phyloP scores from a whole-genome alignment of 2,113 vertebrate genomes.

The Gymnogyps californianus region DNA sequence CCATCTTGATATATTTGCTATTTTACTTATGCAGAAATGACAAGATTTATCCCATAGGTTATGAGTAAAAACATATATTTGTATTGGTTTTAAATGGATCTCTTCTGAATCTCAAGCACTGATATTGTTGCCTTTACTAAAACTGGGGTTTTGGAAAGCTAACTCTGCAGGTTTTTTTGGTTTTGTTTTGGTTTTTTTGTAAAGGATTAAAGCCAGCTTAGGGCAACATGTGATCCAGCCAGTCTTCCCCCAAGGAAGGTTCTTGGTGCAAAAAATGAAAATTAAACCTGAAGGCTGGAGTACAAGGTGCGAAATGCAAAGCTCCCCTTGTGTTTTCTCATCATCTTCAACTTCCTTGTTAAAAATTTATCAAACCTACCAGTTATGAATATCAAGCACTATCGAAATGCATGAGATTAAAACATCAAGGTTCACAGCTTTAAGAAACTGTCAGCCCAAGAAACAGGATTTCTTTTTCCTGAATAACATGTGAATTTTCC shows the following conservation, averaged over 20 bases:
- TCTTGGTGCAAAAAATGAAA: slow-evolving; percentile 60
- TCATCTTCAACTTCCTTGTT: slow-evolving; percentile 58
- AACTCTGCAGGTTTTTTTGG: not conserved
- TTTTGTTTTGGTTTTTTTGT: not conserved
- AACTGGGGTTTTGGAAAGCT: not conserved
- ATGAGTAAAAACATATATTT: not conserved
- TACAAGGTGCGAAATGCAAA: slow-evolving; percentile 48
- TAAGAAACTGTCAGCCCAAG: slow-evolving; percentile 43
- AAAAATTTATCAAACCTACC: slow-evolving; percentile 69
- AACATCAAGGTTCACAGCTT: slow-evolving; percentile 64
- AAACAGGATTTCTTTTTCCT: slow-evolving; percentile 35
- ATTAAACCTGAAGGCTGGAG: slow-evolving; percentile 54
- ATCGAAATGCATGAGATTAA: slow-evolving; percentile 69
- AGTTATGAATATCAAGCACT: slow-evolving; percentile 64
- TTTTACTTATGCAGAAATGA: not conserved
- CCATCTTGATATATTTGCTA: not conserved
- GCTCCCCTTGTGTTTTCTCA: slow-evolving; percentile 40
- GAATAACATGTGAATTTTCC: slow-evolving; percentile 12
- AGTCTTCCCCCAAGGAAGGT: not conserved
- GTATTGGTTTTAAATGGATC: not conserved
- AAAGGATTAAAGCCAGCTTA: not conserved
- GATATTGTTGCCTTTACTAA: not conserved
- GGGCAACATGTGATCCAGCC: not conserved
- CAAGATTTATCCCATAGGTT: not conserved
- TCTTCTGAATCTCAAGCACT: not conserved